phyloP scores from a whole-genome alignment of 2,113 vertebrate species.

The Pelusios castaneus region DNA sequence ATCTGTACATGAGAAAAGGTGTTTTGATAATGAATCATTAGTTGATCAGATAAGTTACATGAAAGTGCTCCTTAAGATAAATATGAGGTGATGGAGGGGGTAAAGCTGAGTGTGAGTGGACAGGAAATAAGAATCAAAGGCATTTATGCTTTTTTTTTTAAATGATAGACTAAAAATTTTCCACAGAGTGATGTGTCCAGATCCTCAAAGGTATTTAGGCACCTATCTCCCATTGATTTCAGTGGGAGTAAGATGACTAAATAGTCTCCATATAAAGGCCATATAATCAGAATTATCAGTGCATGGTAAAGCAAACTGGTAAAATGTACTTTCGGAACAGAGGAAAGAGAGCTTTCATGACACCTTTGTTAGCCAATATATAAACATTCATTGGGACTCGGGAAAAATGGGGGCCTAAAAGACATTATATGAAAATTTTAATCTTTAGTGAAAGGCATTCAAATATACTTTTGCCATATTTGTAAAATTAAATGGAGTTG shows the following conservation, averaged over 20 bases:
- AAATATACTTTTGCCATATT: not conserved
- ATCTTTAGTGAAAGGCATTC: not conserved
- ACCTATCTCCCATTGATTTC: not conserved
- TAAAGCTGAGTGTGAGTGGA: not conserved
- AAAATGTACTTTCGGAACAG: not conserved
- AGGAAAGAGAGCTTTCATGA: not conserved
- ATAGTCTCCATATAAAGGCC: not conserved
- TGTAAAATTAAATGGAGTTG: not conserved
- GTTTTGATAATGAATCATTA: not conserved
- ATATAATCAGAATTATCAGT: accelerated
- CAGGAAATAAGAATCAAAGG: not conserved
- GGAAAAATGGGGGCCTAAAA: not conserved
- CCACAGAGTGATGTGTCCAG: not conserved
- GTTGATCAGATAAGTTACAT: not conserved
- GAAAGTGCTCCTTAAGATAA: not conserved
- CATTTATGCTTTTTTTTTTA: not conserved
- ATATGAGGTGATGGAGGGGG: not conserved
- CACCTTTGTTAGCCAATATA: not conserved
- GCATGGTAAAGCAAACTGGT: not conserved
- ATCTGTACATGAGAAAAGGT: not conserved
- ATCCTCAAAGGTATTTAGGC: not conserved
- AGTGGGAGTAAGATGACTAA: not conserved
- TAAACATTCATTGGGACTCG: not conserved
- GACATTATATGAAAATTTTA: not conserved
- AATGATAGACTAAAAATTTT: not conserved